Evolutionary conservation across 2,888 invertebrate genomes (phyloP).

Genomic region (Cancer borealis): DNA sequence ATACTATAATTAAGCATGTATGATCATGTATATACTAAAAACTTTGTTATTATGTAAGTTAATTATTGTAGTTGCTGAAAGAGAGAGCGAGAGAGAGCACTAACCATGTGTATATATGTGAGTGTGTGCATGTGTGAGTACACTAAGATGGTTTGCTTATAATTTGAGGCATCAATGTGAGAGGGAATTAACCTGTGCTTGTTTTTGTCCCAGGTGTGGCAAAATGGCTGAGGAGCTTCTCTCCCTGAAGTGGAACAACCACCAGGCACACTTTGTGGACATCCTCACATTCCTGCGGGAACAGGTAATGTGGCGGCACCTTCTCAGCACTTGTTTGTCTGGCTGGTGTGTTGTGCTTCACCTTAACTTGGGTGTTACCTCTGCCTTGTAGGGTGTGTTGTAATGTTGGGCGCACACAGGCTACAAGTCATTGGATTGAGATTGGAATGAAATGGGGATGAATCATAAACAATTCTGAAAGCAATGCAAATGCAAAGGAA

Average conservation of each 20-base stretch:
- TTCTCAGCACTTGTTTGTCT: background rate
- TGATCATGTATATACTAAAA: background rate
- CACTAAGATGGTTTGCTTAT: background rate
- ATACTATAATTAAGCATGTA: no score
- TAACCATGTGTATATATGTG: background rate
- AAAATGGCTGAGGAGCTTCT: conserved; percentile 77
- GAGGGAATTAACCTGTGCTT: background rate
- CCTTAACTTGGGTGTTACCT: background rate
- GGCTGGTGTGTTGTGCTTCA: background rate
- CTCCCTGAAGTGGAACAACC: conserved; percentile 77
- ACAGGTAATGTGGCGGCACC: conserved; percentile 63
- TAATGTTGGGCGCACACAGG: background rate
- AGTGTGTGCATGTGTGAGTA: background rate
- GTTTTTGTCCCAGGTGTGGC: conserved; percentile 60
- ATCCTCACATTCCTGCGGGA: conserved; percentile 77
- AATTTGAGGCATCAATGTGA: background rate
- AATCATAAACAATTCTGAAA: no score
- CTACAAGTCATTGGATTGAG: background rate
- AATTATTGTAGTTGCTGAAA: background rate
- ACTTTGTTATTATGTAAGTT: background rate
- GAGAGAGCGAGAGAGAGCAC: background rate
- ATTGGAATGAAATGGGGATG: no score
- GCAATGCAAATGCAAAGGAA: background rate
- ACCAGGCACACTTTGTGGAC: conserved; percentile 77
- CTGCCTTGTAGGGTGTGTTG: background rate